Base-by-base conservation (phyloP, 2,113 vertebrate genomes). In the Gymnocephalus cernua region DNA sequence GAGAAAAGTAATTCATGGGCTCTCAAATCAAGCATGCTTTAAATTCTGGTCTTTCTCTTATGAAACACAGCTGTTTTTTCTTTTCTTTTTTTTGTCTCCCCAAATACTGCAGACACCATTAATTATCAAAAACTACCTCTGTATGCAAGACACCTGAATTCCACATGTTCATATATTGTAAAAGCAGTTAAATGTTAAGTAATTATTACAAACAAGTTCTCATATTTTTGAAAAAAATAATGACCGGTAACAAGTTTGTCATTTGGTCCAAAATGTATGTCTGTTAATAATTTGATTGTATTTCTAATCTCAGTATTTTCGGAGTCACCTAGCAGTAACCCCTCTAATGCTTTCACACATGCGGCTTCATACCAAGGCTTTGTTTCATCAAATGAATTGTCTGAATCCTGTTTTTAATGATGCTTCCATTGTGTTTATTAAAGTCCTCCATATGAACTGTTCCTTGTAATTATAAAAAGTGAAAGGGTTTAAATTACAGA, bases 1-100 rank as follows among this genome's bases (percentile, higher is more conserved):
- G 57, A 47, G 65, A 82, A 83, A 86, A 86, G 80, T 91, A 89
- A 93, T 91, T 94, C 91, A 92, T 90, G 88, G 74, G 21, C 57
- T 66, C 85, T 88, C 61, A 89, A 89, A 92, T 93, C 81, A 92
- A 86, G 76, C 82, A 81, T 88, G 79, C 85, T 91, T 92, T 86
- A 79, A 87, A 88, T 88, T 83, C 77, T 88, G 77, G 13, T 85
- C 79, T 86, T 83, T 87, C 81, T 86, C 88, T 89, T 86, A 94
- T 89, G 84, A 89, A 87, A 85, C 47, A 77, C 91, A 93, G 90
- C 84, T 94, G 93, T 63, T 86, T 81, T 51, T 19, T 61, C 45
- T 58, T 29, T 65, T 32, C 38, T 48, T 9, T 58, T 65, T 25
- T 50, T 50, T 14, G 32, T 47, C 67, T 84, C 75, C 47, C 44